Evolutionary conservation across 2,113 vertebrate genomes (phyloP), one percentile per base, ranked within the genome.

Genomic region (Mus spicilegus): DNA sequence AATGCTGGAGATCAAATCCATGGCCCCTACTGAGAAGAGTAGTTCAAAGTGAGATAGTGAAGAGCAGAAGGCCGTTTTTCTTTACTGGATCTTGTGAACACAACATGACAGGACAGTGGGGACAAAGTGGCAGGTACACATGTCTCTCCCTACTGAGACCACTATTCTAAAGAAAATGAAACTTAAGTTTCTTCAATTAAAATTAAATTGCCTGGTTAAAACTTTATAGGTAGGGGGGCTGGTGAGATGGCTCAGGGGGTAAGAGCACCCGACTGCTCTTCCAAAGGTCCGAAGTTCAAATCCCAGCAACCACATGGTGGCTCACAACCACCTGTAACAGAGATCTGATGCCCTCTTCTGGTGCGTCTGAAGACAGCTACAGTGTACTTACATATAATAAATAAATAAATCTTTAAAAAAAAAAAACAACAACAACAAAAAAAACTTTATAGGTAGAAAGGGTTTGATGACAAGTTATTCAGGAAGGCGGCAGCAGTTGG

Each of bases 121-220:
- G 49, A 86, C 4, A 75, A 9, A 75, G 20, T 46, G 39, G 73
- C 11, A 39, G 72, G 17, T 39, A 4, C 2, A 75, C 10, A 75
- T 26, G 46, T 26, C n/a, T 26, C 67, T 54, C 3, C 46, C 22
- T 49, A 39, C 28, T 67, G 49, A 96, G 56, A 94, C 26, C 85
- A 88, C 7, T 92, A 7, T 86, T 93, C 82, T 96, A 89, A 95
- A 95, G n/a, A 20, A 96, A 85, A 51, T 67, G 6, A 81, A 58
- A 87, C 14, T 39, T 39, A 65, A 65, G 24, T 63, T 30, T 28
- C 56, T 63, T 91, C n/a, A 72, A 72, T 58, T 73, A 84, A 94
- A 80, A 46, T 94, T 73, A 76, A 92, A 95, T 95, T 92, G 95
- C 30, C 81, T 90, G 20, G 17, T n/a, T 95, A 39, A 87, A 72